Base-by-base conservation (phyloP, 2,113 vertebrate genomes). In the Ia io region DNA sequence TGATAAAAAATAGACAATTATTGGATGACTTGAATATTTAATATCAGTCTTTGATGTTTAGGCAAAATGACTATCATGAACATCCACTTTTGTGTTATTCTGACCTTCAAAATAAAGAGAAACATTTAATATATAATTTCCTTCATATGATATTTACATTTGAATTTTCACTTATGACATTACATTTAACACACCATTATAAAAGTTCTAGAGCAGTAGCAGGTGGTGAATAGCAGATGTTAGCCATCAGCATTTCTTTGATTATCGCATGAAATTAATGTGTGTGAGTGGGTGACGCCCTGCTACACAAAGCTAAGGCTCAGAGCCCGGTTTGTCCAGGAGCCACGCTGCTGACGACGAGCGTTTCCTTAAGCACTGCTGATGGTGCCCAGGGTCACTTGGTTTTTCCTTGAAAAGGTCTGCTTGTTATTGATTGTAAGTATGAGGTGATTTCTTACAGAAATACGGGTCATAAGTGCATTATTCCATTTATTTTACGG, bases 341-440 rank as follows among this genome's bases (percentile, higher is more conserved):
- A 25, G 14, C 3, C 25, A 0, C 23, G 32, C n/a, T 77, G 7
- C 84, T 65, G 3, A 78, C 51, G 20, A 10, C 30, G 5, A 14
- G 8, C 37, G 1, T 83, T 65, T 71, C 8, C 61, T 67, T 35
- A n/a, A 13, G 28, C 18, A 28, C 0, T 7, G 59, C 18, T 3
- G 0, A 1, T 8, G 23, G 9, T 16, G 40, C 1, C n/a, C 14
- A 0, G 3, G 13, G 0, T 37, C 28, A 0, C 47, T 16, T 30
- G 37, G 13, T 22, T 65, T 63, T 65, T 59, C 71, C 88, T 78
- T 44, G 84, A 2, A 37, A 83, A 69, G 53, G 12, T 25, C 25
- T 11, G 12, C 32, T 17, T 35, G 10, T 23, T 28, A 5, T 23
- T 32, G 40, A 49, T 78, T 82, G 4, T 6, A 7, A 35, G 9